A percentile compares a stretch with the other conserved stretches of the same genome.
These are phyloP conservation scores for Cebus imitator DNA, from an alignment of 2,113 vertebrate species.

Conservation along the genomic window DNA sequence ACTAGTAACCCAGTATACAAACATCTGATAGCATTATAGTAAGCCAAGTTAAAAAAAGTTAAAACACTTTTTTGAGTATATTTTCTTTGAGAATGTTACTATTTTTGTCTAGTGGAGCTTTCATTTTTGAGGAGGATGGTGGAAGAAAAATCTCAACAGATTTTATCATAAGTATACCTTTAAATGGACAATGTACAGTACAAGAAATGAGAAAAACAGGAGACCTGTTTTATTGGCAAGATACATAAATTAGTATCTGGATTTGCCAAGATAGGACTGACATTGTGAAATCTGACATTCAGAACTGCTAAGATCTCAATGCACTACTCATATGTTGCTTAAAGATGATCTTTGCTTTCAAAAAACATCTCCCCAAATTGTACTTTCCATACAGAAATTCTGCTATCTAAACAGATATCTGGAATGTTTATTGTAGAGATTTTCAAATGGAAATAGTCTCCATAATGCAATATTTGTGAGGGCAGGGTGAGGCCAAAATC, in stretches of 20 bases:
- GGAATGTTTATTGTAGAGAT: constrained; percentile 32
- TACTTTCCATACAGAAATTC: constrained; percentile 79
- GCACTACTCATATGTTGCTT: constrained; percentile 56
- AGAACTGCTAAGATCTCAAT: constrained; percentile 36
- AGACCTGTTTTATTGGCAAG: neutral
- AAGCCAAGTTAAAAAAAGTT: neutral
- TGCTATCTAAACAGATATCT: constrained; percentile 77
- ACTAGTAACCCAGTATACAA: neutral
- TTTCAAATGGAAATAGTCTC: constrained; percentile 86
- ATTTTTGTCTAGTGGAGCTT: constrained; percentile 9
- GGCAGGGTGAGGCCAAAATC: neutral
- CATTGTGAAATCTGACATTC: constrained; percentile 53
- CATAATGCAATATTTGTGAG: constrained; percentile 56
- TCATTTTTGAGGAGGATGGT: constrained; percentile 8
- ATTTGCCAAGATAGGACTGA: constrained; percentile 57
- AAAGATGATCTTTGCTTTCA: constrained; percentile 76
- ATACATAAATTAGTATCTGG: constrained; percentile 21
- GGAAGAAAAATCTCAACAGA: constrained; percentile 28
- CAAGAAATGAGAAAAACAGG: constrained; percentile 46
- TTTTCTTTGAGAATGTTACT: constrained; percentile 33
- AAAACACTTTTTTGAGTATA: constrained; percentile 20
- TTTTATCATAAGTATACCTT: constrained; percentile 26
- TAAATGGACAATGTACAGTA: neutral
- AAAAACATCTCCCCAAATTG: constrained; percentile 74
- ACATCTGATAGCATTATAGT: neutral